phyloP scores from a whole-genome alignment of 2,888 invertebrate species.

The Synanthedon tipuliformis region DNA sequence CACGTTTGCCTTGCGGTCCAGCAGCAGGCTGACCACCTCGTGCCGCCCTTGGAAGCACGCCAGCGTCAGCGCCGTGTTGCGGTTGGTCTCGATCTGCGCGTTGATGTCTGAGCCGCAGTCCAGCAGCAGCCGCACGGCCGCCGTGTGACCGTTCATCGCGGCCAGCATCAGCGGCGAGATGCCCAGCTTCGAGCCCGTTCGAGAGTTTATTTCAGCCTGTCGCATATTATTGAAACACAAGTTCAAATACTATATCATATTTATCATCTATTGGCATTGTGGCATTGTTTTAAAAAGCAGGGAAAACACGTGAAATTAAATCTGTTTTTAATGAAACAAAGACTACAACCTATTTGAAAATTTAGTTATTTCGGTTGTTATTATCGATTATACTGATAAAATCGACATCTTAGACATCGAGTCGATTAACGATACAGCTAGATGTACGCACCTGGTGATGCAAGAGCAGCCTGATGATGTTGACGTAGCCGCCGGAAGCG shows the following conservation, averaged over 20 bases:
- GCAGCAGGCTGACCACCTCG: conserved; percentile 95
- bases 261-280: no score
- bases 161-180: conserved; percentile 99
- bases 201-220: conserved; percentile 95
- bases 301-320: no score
- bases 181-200: conserved; percentile 95
- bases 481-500: conserved; percentile 98
- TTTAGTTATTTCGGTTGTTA: no score
- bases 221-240: not conserved
- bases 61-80: conserved; percentile 97
- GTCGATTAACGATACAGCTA: not conserved
- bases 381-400: no score
- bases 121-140: conserved; percentile 92
- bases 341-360: no score
- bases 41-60: conserved; percentile 98
- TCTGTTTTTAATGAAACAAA: no score
- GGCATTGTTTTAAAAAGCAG: no score
- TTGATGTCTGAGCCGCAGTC: conserved; percentile 99
- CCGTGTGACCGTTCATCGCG: conserved; percentile 94
- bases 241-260: no score
- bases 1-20: conserved; percentile 97
- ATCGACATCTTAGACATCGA: no score
- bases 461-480: conserved; percentile 94
- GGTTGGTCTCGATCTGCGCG: conserved; percentile 99
- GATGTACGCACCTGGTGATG: conserved; percentile 75